Conservation (phyloP, 2,888 invertebrate species). For the Apodemia hepburni region DNA sequence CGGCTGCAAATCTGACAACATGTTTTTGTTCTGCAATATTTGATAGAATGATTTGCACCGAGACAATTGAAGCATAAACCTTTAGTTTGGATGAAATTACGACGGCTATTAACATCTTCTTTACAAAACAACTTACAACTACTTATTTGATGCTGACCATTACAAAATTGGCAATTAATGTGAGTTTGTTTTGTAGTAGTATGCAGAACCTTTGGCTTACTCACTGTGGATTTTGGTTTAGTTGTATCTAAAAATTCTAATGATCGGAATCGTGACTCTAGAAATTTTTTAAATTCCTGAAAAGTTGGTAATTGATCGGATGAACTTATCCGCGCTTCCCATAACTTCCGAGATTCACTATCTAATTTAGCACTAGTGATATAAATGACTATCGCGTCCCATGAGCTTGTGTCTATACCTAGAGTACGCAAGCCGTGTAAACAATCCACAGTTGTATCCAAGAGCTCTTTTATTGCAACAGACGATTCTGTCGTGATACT, state of each 20-base stretch:
- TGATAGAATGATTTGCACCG: neutral
- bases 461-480: neutral
- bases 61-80: neutral
- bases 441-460: conserved; percentile 2
- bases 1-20: neutral
- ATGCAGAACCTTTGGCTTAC: neutral
- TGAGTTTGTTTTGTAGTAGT: neutral
- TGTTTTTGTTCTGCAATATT: neutral
- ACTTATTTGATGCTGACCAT: conserved; percentile 4
- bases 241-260: neutral
- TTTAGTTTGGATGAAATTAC: conserved; percentile 1
- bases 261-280: neutral
- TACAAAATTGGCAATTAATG: neutral
- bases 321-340: neutral
- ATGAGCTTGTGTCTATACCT: neutral
- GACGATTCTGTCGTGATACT: neutral
- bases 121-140: conserved; percentile 2
- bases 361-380: neutral
- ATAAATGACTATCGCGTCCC: conserved; percentile 1
- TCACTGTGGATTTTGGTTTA: neutral
- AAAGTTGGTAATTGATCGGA: neutral
- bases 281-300: neutral
- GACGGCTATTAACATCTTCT: neutral
- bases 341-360: neutral
- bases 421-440: neutral